Evolutionary conservation across 2,797 vertebrate species (phyloP).

Genomic region (Phaenicophaeus curvirostris): DNA sequence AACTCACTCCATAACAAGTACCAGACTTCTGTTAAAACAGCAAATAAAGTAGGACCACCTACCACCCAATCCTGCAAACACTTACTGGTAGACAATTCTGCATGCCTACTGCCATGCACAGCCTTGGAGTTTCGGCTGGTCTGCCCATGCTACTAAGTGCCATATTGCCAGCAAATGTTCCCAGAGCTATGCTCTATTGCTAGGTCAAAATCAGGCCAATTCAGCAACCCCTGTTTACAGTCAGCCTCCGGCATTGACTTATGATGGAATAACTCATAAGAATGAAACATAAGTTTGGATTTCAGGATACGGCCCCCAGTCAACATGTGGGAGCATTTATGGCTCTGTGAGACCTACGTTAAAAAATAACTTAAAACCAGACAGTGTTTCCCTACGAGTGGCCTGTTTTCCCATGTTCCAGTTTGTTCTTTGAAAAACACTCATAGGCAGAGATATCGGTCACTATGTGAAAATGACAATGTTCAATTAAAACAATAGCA

Average conservation of each 20-base stretch:
- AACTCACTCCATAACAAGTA: constrained; percentile 62
- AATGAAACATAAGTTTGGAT: constrained; percentile 38
- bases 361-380: constrained; percentile 52
- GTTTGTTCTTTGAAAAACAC: constrained; percentile 38
- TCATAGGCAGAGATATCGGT: constrained; percentile 53
- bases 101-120: constrained; percentile 15
- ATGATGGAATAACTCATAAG: constrained; percentile 42
- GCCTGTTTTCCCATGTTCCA: constrained; percentile 51
- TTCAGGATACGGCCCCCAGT: constrained; percentile 54
- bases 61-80: constrained; percentile 60
- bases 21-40: constrained; percentile 62
- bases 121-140: not conserved
- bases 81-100: constrained; percentile 41
- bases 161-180: constrained; percentile 4
- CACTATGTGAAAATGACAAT: constrained; percentile 57
- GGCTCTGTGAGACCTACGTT: constrained; percentile 28
- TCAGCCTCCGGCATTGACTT: constrained; percentile 19
- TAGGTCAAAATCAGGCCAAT: constrained; percentile 36
- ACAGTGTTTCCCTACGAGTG: not conserved
- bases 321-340: constrained; percentile 67
- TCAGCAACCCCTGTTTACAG: constrained; percentile 27
- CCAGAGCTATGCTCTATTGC: constrained; percentile 16
- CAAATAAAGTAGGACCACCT: constrained; percentile 70
- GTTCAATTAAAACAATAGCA: constrained; percentile 68
- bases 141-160: not conserved